Percentiles rank a stretch among this genome's conserved stretches.
Conservation (phyloP, 2,888 invertebrate species). For the Drosophila nigricruria region DNA sequence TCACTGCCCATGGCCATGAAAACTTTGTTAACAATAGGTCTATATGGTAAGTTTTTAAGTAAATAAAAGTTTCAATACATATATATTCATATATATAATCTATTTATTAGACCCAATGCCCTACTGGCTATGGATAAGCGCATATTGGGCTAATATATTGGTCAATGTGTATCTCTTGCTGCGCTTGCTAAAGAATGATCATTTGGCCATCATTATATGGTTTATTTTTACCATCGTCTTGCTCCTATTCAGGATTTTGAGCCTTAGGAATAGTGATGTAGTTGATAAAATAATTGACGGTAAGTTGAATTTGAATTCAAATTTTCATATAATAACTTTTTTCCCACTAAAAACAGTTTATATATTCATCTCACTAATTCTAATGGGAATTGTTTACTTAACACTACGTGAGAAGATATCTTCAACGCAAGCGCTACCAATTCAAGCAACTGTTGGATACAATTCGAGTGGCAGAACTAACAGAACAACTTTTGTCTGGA, state of each 20-base stretch:
- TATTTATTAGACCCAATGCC: not conserved
- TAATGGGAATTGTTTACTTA: not conserved
- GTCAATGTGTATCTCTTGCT: no score
- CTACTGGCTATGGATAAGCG: not conserved
- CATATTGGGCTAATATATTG: not conserved
- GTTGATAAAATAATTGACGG: no score
- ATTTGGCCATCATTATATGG: no score
- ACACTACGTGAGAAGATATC: no score
- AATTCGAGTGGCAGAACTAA: no score
- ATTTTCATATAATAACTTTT: not conserved
- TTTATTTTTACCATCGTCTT: no score
- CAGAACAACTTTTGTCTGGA: no score
- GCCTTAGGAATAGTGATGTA: no score
- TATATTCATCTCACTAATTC: not conserved
- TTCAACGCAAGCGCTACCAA: no score
- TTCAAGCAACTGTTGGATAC: no score
- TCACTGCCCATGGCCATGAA: not conserved
- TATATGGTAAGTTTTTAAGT: not conserved
- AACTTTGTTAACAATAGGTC: not conserved
- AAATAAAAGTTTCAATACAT: not conserved
- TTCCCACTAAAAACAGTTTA: not conserved
- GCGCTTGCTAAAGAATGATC: no score
- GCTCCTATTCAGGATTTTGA: no score
- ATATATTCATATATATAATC: not conserved
- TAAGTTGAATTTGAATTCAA: not conserved